Evolutionary conservation across 1,140 invertebrate genomes (phyloP).

Genomic region (Araneus ventricosus): DNA sequence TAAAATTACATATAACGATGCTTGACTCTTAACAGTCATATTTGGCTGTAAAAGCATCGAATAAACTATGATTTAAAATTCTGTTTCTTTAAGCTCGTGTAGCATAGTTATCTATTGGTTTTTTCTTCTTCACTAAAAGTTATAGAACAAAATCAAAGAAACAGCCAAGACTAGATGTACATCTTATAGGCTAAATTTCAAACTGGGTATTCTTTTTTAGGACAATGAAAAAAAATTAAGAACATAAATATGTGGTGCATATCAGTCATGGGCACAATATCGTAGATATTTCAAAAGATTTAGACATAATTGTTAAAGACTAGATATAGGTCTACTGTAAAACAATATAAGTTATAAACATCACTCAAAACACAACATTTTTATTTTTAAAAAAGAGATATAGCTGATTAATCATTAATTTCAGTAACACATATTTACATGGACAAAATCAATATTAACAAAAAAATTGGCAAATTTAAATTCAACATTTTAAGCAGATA

Average conservation of each 20-base stretch:
- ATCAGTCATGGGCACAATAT: neutral
- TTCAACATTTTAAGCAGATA: neutral
- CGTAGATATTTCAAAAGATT: no score
- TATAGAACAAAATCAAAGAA: neutral
- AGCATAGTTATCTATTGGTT: neutral
- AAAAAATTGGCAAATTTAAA: neutral
- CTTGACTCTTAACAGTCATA: neutral
- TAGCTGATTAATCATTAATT: neutral
- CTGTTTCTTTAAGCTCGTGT: conserved; percentile 11
- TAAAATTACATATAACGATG: neutral
- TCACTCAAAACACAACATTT: neutral
- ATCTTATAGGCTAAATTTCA: neutral
- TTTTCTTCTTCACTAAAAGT: no score
- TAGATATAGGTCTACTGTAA: neutral
- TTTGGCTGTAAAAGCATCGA: conserved; percentile 1
- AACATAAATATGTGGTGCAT: neutral
- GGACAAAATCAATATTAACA: neutral
- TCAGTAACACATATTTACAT: neutral
- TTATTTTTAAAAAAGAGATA: neutral
- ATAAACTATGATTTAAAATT: neutral
- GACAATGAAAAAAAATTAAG: neutral
- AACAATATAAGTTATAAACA: neutral
- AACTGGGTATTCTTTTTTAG: neutral
- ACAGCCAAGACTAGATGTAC: neutral
- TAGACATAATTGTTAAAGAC: no score